These are phyloP conservation scores for Muscicapa striata DNA, from an alignment of 2,797 vertebrate species.

Conservation along the genomic window DNA sequence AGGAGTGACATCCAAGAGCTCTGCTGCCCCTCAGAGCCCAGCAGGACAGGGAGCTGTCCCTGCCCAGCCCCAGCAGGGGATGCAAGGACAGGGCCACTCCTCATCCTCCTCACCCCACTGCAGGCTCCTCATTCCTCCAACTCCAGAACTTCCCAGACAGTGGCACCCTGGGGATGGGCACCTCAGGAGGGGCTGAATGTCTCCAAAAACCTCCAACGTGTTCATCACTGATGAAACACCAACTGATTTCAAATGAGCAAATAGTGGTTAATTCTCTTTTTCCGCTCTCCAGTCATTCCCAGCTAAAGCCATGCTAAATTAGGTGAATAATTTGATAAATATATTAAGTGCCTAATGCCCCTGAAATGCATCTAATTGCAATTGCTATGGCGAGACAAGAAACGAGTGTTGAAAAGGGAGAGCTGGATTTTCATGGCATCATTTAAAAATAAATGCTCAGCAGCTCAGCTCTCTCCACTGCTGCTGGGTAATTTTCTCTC, in stretches of 20 bases:
- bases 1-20: accelerated
- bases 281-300: not conserved
- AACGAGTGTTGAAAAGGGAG: not conserved
- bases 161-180: not conserved
- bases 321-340: constrained; percentile 57
- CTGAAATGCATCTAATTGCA: constrained; percentile 62
- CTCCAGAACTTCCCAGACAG: not conserved
- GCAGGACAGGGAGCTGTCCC: not conserved
- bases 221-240: not conserved
- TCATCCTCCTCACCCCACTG: not conserved
- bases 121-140: not conserved
- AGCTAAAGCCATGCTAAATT: constrained; percentile 38
- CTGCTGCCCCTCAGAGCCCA: not conserved
- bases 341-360: constrained; percentile 56
- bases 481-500: not conserved
- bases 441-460: not conserved
- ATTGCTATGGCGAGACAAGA: constrained; percentile 45
- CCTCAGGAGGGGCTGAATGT: not conserved
- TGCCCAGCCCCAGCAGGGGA: not conserved
- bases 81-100: accelerated
- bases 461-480: not conserved
- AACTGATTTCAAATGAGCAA: not conserved
- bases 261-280: constrained; percentile 1
- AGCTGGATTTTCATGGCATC: not conserved
- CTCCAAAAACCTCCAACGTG: not conserved